These are phyloP conservation scores for Fopius arisanus DNA, from an alignment of 1,140 invertebrate genomes.

Conservation along the genomic window DNA sequence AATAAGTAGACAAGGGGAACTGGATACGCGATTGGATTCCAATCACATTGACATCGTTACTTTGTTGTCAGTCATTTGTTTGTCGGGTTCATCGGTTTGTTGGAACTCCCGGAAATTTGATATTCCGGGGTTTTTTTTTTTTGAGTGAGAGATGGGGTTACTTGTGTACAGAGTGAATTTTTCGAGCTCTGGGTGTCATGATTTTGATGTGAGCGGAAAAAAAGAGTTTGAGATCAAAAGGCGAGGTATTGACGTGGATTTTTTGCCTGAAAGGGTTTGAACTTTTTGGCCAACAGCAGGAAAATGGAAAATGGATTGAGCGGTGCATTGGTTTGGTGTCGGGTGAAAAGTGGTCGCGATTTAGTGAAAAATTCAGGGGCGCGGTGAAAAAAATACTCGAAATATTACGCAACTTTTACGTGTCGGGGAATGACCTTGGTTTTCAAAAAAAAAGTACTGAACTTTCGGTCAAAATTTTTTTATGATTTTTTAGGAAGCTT, in stretches of 20 bases:
- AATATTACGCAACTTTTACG: too few relatives aligned
- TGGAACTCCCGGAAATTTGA: conserved; percentile 18
- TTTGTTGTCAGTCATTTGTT: conserved; percentile 20
- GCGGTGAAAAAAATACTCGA: too few relatives aligned
- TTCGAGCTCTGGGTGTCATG: not conserved
- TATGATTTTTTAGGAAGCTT: too few relatives aligned
- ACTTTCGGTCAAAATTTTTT: too few relatives aligned
- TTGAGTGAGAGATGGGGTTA: not conserved
- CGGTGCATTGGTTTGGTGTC: not conserved
- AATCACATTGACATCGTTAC: conserved; percentile 19
- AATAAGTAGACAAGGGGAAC: conserved; percentile 17
- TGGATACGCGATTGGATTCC: conserved; percentile 16
- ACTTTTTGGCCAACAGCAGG: not conserved
- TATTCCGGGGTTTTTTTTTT: not conserved
- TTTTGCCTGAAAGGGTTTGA: not conserved
- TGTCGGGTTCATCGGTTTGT: not conserved
- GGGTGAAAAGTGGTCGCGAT: not conserved
- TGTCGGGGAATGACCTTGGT: too few relatives aligned
- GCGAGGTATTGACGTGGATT: not conserved
- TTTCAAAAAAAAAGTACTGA: too few relatives aligned
- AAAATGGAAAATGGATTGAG: not conserved
- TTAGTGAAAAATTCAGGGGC: too few relatives aligned
- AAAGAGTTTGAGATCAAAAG: not conserved
- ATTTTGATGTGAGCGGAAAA: not conserved
- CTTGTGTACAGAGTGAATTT: not conserved